Evolutionary conservation across 2,888 invertebrate species (phyloP), one percentile per base, ranked within the genome.

Genomic region (Caenorhabditis uteleia): DNA sequence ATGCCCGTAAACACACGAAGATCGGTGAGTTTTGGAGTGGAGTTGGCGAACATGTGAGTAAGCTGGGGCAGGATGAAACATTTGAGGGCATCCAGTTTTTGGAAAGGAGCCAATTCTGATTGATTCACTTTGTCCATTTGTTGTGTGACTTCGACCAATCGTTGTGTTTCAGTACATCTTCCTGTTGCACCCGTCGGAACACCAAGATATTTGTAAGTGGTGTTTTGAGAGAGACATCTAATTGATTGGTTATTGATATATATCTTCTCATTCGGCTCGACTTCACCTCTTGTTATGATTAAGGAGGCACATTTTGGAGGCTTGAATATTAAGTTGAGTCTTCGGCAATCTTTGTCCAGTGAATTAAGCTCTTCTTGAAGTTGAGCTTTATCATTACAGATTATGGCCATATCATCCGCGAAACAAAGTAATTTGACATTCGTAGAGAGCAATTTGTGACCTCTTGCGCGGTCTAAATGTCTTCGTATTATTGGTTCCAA

Each of bases 401-500:
- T 27, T 2, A 66, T 46, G 6, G 54, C 54, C 39, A 54, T 29
- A 26, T 68, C 68, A 21, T 68, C 68, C 1, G 68, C 68, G 26
- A 45, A 68, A 0, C 64, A 62, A 6, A 68, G 31, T 10, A 49
- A 12, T 18, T 49, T 58, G 3, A 57, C 18, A 3, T 12, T 49
- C 10, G 40, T 38, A 3, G 18, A n/a, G 3, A 57, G 2, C n/a
- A 26, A 29, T 16, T 26, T 33, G n/a, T 50, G 49, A 16, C 49
- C 49, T 3, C 3, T 0, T 23, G 42, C 31, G 5, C n/a, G 7
- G 1, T 25, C n/a, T 7, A 42, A 23, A 20, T 48, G 49, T 10
- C 48, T n/a, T 39, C 60, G 20, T 16, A 61, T 14, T 10, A 83
- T 34, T 3, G 75, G 74, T 49, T 83, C 82, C 10, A 79, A 54